Evolutionary conservation across 2,888 invertebrate genomes (phyloP).

Genomic region (Rutpela maculata): DNA sequence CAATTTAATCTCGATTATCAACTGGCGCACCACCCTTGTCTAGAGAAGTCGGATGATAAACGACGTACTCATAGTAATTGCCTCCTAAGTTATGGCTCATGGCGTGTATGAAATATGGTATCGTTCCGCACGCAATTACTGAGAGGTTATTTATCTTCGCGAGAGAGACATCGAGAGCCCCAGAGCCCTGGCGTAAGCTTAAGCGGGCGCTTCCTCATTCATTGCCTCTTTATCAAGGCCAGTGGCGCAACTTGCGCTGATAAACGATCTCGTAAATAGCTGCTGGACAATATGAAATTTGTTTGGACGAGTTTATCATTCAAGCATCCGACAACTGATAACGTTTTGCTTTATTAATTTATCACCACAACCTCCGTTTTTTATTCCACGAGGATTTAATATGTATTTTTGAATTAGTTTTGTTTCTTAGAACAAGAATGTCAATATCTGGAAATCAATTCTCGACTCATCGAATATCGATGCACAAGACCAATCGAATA

Average conservation of each 20-base stretch:
- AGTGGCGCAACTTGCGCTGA: conserved; percentile 59
- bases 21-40: conserved; percentile 67
- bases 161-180: conserved; percentile 61
- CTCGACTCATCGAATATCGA: too few relatives aligned
- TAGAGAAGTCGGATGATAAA: conserved; percentile 74
- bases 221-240: conserved; percentile 68
- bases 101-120: conserved; percentile 78
- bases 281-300: conserved; percentile 71
- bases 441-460: too few relatives aligned
- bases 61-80: conserved; percentile 79
- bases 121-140: conserved; percentile 78
- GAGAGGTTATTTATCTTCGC: conserved; percentile 76
- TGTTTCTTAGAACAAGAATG: too few relatives aligned
- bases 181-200: conserved; percentile 62
- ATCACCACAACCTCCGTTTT: not conserved
- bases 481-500: too few relatives aligned
- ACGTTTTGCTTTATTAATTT: not conserved
- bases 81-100: conserved; percentile 78
- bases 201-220: conserved; percentile 69
- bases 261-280: conserved; percentile 68
- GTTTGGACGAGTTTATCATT: conserved; percentile 70
- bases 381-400: not conserved
- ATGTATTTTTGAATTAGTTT: not conserved
- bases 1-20: conserved; percentile 72
- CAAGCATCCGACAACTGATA: conserved; percentile 61